Base-by-base conservation (phyloP, 1,140 invertebrate genomes). In the Amphibalanus amphitrite region DNA sequence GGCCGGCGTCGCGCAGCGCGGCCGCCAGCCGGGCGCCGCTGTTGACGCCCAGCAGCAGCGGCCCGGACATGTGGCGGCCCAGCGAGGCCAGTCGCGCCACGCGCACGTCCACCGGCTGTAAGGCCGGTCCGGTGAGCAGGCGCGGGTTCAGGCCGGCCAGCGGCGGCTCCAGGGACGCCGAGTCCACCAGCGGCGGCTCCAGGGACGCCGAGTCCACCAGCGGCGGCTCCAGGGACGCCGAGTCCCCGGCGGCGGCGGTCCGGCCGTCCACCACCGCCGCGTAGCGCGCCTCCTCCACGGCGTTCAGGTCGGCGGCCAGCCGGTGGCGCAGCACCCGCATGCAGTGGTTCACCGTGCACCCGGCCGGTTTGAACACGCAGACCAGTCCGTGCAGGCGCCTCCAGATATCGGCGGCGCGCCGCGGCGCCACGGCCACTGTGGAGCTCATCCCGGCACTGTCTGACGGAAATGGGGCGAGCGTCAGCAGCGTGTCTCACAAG, bases 1-100 rank as follows among this genome's bases (percentile, higher is more conserved):
- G 82, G 6, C 83, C 80, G 38, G 83, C 80, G 28, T 81, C 74
- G 75, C 84, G 81, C 33, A 92, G 26, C 10, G 20, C 65, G 3
- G n/a, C 23, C 65, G 28, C 26, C 65, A 67, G 28, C 26, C 65
- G 65, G 3, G 26, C 8, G 28, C 65, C 65, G n/a, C 65, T 10
- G 65, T 67, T 67, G 65, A 67, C 26, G 26, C 10, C 65, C 17
- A 67, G 26, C 26, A 28, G 65, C 23, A 67, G 28, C 65, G 28
- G 26, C n/a, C 65, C 65, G 26, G 65, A 67, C 17, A 25, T 67
- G 65, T 28, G 28, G 1, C 26, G n/a, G 28, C 65, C 65, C 8
- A 67, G 65, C 17, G n/a, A 25, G 10, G n/a, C 4, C 23, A 67
- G 65, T 26, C 6, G 65, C 3, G 26, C 10, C n/a, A 67, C 28